Conservation (phyloP, 2,797 vertebrate species). For the Myotis daubentonii region DNA sequence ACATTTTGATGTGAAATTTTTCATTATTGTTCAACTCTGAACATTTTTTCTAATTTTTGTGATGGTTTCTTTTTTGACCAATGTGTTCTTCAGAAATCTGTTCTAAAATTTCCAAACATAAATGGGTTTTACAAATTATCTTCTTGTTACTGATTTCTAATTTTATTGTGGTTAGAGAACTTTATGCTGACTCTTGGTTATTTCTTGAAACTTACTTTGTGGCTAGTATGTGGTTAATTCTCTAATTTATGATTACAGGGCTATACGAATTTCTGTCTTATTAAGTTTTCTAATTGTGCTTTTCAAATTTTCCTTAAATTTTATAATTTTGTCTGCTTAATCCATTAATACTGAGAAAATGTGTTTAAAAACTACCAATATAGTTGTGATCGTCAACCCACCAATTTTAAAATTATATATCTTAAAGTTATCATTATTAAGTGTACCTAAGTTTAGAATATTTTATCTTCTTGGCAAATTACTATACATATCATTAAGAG, state of each 20-base stretch:
- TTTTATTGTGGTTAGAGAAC: not conserved
- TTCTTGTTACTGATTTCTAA: not conserved
- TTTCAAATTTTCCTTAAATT: slow-evolving; percentile 20
- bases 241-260: not conserved
- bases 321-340: slow-evolving; percentile 38
- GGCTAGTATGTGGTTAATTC: not conserved
- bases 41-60: not conserved
- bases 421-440: not conserved
- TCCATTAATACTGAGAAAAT: not conserved
- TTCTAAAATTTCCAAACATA: not conserved
- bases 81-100: slow-evolving; percentile 13
- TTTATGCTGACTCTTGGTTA: not conserved
- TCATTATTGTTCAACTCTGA: not conserved
- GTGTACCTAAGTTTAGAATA: not conserved
- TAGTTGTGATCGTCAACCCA: not conserved
- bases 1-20: not conserved
- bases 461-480: not conserved
- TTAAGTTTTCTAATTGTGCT: not conserved
- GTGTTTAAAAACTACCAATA: not conserved
- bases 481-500: not conserved
- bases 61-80: slow-evolving; percentile 14
- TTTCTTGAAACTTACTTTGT: not conserved
- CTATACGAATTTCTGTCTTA: not conserved
- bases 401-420: not conserved
- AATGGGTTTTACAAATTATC: not conserved